A percentile compares a stretch with the other conserved stretches of the same genome.
phyloP scores from a whole-genome alignment of 2,797 vertebrate genomes.

The Sphaeramia orbicularis region DNA sequence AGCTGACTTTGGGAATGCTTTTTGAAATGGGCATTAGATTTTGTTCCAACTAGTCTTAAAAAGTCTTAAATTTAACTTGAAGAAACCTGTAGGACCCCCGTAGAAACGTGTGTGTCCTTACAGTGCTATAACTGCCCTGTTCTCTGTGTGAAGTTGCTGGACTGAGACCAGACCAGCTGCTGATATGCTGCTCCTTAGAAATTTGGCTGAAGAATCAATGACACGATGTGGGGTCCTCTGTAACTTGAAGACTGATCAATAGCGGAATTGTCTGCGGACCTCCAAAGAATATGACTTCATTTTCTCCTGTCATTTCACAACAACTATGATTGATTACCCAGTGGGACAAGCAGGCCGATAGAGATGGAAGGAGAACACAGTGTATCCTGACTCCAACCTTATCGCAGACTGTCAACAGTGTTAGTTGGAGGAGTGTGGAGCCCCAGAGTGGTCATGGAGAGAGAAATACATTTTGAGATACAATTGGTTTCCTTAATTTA shows the following conservation, averaged over 20 bases:
- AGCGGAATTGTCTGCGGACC: constrained; percentile 60
- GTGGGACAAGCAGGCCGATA: constrained; percentile 25
- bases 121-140: constrained; percentile 4
- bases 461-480: no score
- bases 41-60: no score
- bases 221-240: constrained; percentile 44
- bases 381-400: not conserved
- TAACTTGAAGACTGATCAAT: constrained; percentile 67
- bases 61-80: no score
- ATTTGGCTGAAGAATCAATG: constrained; percentile 49
- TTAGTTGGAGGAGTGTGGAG: not conserved
- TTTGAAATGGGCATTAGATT: no score
- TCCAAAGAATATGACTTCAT: constrained; percentile 67
- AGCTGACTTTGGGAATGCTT: no score
- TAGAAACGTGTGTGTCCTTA: not conserved
- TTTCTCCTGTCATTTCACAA: constrained; percentile 63
- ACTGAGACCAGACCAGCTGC: constrained; percentile 19
- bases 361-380: constrained; percentile 7
- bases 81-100: no score
- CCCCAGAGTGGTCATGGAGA: no score
- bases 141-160: not conserved
- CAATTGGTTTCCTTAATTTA: no score
- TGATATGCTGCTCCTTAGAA: constrained; percentile 43
- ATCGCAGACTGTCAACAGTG: not conserved
- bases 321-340: constrained; percentile 65